A percentile compares a stretch with the other conserved stretches of the same genome.
Conservation (phyloP, 2,797 vertebrate genomes). For the Rhincodon typus region DNA sequence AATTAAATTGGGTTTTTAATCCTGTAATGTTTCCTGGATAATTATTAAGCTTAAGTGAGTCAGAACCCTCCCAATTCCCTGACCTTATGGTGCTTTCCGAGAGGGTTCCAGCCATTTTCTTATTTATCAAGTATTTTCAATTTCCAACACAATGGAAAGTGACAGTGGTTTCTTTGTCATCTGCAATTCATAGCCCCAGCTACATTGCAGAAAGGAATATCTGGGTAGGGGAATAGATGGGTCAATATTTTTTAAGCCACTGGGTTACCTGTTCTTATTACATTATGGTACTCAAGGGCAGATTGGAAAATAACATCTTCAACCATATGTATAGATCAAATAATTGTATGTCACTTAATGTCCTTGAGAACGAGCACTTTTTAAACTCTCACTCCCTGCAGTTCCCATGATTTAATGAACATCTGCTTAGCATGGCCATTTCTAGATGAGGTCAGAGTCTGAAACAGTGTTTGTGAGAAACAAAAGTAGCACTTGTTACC, state of each 20-base stretch:
- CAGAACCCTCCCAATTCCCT: no score
- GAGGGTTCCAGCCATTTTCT: no score
- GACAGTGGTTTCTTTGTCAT: no score
- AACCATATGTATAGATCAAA: background rate
- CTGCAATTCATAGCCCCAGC: no score
- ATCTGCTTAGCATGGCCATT: background rate
- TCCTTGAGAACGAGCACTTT: conserved; percentile 9
- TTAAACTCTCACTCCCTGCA: background rate
- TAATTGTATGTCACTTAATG: conserved; percentile 22
- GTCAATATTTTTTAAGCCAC: background rate
- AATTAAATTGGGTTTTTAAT: no score
- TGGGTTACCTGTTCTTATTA: background rate
- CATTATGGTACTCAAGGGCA: background rate
- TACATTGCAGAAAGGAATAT: no score
- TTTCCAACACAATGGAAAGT: no score
- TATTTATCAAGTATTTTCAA: no score
- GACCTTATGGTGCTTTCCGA: no score
- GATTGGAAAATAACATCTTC: conserved; percentile 15
- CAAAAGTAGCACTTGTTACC: background rate
- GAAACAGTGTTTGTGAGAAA: conserved; percentile 2
- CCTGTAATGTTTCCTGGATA: no score
- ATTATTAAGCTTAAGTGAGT: no score
- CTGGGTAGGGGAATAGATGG: no score
- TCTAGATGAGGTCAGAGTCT: background rate
- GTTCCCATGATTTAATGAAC: background rate